Evolutionary conservation across 2,113 vertebrate genomes (phyloP).

Genomic region (Callipepla squamata): DNA sequence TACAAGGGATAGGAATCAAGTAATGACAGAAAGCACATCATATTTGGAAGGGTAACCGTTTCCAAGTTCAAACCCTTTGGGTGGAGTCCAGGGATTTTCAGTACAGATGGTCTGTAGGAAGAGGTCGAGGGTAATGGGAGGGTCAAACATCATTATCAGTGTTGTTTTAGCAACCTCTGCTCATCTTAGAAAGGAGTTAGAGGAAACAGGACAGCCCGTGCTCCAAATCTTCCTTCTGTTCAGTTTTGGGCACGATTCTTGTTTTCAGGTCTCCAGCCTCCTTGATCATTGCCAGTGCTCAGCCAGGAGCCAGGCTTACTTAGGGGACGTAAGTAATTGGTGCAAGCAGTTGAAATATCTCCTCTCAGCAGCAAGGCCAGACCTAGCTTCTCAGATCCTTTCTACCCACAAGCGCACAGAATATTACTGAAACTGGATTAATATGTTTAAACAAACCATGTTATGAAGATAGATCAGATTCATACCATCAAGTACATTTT

Average conservation of each 20-base stretch:
- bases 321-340: fast-evolving
- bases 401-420: neutral
- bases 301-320: neutral
- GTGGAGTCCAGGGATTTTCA: slow-evolving; percentile 47
- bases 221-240: neutral
- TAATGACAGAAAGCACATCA: slow-evolving; percentile 24
- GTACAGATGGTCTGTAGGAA: slow-evolving; percentile 21
- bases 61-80: slow-evolving; percentile 17
- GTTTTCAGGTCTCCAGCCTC: neutral
- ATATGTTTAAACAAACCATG: neutral
- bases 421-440: neutral
- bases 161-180: slow-evolving; percentile 30
- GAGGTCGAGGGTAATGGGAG: slow-evolving; percentile 12
- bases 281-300: neutral
- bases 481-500: neutral
- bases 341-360: neutral
- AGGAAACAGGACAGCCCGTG: neutral
- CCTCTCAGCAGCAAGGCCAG: neutral
- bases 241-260: neutral
- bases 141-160: slow-evolving; percentile 19
- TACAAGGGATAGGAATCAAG: neutral
- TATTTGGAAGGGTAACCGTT: slow-evolving; percentile 24
- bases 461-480: neutral
- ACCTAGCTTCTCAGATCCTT: neutral
- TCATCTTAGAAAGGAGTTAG: neutral